Base-by-base conservation (phyloP, 2,888 invertebrate species). In the Phengaris alcon region DNA sequence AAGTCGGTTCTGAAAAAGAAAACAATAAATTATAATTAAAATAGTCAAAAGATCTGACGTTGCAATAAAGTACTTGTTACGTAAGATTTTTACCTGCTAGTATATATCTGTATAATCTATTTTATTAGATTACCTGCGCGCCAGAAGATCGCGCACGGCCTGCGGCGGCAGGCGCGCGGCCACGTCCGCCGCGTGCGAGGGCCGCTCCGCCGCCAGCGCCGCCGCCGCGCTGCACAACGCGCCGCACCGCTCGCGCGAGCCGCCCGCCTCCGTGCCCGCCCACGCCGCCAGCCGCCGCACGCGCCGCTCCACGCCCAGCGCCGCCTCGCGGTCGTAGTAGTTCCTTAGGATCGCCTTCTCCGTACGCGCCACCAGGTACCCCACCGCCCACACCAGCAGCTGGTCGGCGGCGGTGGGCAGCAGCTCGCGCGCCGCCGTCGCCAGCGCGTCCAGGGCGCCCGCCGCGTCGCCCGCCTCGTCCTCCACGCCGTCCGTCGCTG, bases 191-290 rank as follows among this genome's bases (percentile, higher is more conserved):
- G 98, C 95, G 89, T 98, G 98, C 44, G 95, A 93, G 0, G 97
- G 95, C 82, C 95, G 96, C 86, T 99, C 99, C 79, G 98, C 94
- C 88, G 99, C 99, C 64, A 99, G 94, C 80, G 99, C 95, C 6
- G 98, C 97, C 0, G 97, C 97, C 79, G 98, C 98, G 98, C 98
- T 68, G 97, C 96, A 72, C 75, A 79, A 55, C 99, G 94, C 54
- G 98, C 94, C 22, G 98, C 97, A 97, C 85, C 98, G 97, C 89
- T 99, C 99, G 54, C 99, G 95, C 0, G 97, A 96, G 2, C 96
- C 96, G 0, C 97, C 97, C 96, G 97, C 78, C 96, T 97, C 12
- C 96, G 95, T 75, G 4, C 98, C 98, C 76, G 99, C 95, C 91
- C 98, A 99, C 77, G 96, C 95, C 44, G 98, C 96, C 79, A 99